Conservation (phyloP, 2,797 vertebrate genomes). For the Micropoecilia bifurca region DNA sequence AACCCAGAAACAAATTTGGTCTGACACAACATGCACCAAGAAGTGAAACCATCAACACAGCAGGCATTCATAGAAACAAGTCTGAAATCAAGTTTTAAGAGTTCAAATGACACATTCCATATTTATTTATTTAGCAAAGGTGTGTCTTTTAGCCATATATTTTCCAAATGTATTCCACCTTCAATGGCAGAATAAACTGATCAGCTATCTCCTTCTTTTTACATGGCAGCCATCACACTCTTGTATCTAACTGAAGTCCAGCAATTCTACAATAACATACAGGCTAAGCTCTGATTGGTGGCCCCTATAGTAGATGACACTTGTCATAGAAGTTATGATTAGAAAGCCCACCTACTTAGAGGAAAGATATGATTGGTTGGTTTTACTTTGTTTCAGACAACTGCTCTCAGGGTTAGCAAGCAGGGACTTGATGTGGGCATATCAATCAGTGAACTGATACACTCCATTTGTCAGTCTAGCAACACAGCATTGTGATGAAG, state of each 20-base stretch:
- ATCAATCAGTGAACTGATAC: neutral
- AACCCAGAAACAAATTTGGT: neutral
- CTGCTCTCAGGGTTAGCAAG: neutral
- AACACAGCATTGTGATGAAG: neutral
- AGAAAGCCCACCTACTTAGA: neutral
- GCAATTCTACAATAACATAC: neutral
- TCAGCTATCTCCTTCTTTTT: no score
- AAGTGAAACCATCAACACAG: neutral
- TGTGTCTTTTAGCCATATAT: neutral
- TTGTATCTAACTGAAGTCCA: neutral
- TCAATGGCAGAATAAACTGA: neutral
- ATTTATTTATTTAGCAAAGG: neutral
- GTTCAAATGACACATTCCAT: neutral
- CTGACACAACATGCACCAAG: neutral
- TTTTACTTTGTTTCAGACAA: neutral
- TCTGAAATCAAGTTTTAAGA: neutral
- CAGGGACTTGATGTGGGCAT: neutral
- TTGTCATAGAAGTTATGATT: neutral
- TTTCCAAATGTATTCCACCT: neutral
- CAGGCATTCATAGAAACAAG: neutral
- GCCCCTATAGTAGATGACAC: neutral
- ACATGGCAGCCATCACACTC: neutral
- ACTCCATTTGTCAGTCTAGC: neutral
- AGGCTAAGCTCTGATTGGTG: neutral
- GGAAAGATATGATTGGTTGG: neutral